phyloP scores from a whole-genome alignment of 2,888 invertebrate species.

The Acanthosepion pharaonis region DNA sequence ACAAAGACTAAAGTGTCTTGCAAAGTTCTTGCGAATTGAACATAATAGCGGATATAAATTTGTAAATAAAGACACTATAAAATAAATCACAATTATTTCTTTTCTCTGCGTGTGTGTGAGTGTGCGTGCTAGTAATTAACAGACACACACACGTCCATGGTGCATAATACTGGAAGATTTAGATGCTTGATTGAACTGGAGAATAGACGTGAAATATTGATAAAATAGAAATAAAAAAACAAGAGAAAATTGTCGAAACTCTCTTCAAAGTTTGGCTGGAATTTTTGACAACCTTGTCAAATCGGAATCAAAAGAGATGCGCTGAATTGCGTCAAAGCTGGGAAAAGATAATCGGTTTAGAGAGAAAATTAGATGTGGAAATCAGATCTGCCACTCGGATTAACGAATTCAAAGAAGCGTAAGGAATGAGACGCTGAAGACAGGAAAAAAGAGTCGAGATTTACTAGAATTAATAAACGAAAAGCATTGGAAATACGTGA shows the following conservation, averaged over 20 bases:
- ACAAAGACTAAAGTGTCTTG: no score
- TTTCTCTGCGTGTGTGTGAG: no score
- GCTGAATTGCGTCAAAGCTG: neutral
- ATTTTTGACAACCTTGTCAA: neutral
- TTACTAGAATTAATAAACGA: no score
- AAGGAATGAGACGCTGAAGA: neutral
- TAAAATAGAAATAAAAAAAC: neutral
- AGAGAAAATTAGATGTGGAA: neutral
- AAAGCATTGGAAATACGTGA: neutral
- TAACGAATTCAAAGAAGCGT: neutral
- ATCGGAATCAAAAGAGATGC: neutral
- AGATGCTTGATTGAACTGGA: no score
- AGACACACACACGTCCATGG: no score
- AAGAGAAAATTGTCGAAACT: neutral
- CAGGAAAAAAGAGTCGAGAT: neutral
- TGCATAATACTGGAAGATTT: no score
- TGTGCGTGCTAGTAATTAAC: no score
- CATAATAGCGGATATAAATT: no score
- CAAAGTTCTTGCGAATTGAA: no score
- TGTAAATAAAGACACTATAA: no score
- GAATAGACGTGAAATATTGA: neutral
- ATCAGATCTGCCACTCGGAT: neutral
- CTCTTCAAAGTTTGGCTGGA: neutral
- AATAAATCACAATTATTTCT: no score
- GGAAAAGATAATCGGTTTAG: neutral